Evolutionary conservation across 2,888 invertebrate genomes (phyloP).

Genomic region (Charanyca ferruginea): DNA sequence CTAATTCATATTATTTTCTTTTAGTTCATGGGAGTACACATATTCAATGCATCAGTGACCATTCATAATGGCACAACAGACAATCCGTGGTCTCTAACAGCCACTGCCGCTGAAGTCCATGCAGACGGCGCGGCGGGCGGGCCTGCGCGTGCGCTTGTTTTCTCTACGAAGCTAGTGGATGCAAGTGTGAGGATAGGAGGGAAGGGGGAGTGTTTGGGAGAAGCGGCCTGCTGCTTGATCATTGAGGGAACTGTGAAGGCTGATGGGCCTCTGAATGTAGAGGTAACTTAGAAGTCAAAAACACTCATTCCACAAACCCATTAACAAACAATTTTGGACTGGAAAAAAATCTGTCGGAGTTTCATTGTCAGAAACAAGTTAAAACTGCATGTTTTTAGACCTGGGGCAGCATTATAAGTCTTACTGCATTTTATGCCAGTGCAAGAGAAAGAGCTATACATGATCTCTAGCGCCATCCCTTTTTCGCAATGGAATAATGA

Average conservation of each 20-base stretch:
- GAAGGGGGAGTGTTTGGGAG: constrained; percentile 92
- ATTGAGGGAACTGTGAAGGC: constrained; percentile 95
- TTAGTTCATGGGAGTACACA: constrained; percentile 96
- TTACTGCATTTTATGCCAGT: not conserved
- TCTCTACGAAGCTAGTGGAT: constrained; percentile 93
- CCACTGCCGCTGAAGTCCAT: constrained; percentile 93
- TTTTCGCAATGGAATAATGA: not conserved
- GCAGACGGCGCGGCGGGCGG: constrained; percentile 94
- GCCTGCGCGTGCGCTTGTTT: constrained; percentile 92
- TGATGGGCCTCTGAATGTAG: constrained; percentile 96
- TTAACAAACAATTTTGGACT: not conserved
- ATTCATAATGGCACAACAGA: constrained; percentile 84
- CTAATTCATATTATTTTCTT: constrained; percentile 15
- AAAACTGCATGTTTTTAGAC: not conserved
- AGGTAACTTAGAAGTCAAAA: constrained; percentile 86
- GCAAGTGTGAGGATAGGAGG: constrained; percentile 91
- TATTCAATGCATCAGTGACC: constrained; percentile 93
- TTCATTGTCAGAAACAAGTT: not conserved
- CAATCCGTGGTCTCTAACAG: constrained; percentile 93
- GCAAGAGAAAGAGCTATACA: not conserved
- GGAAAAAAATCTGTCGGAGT: not conserved
- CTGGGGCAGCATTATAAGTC: too few species aligned
- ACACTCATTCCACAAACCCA: not conserved
- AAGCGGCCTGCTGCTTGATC: constrained; percentile 94
- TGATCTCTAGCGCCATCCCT: not conserved